Conservation (phyloP, 2,113 vertebrate genomes). For the Carassius carassius region DNA sequence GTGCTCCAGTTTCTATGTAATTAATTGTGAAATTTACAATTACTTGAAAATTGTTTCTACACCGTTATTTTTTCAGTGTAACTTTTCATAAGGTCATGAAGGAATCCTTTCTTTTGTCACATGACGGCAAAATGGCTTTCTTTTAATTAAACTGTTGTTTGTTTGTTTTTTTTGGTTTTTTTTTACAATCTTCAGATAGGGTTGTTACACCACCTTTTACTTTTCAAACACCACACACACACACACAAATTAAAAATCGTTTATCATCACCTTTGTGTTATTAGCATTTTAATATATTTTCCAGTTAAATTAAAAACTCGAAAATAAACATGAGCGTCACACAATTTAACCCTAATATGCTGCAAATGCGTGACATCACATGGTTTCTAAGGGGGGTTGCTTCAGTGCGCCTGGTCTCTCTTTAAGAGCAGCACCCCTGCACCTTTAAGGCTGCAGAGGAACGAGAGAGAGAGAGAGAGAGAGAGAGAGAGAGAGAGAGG, state of each 20-base stretch:
- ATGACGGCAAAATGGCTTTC: background rate
- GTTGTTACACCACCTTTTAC: background rate
- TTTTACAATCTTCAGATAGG: background rate
- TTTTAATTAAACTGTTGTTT: no score
- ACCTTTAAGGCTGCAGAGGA: slow-evolving; percentile 77
- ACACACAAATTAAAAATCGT: no score
- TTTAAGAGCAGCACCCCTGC: slow-evolving; percentile 61
- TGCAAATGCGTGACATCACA: background rate
- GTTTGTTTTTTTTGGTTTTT: no score
- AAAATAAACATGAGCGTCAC: background rate
- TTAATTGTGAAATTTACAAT: no score
- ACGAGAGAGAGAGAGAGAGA: slow-evolving; percentile 64
- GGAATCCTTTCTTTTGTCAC: background rate
- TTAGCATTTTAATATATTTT: no score
- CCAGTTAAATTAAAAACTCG: no score
- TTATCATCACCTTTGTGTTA: no score
- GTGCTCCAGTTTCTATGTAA: no score
- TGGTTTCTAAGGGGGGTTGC: background rate
- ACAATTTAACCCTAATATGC: background rate
- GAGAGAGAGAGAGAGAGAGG: no score
- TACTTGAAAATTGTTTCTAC: no score
- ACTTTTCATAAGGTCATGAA: no score
- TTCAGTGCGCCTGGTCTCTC: slow-evolving; percentile 5
- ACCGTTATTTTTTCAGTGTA: no score
- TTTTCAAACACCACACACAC: background rate